Evolutionary conservation across 2,888 invertebrate species (phyloP), one percentile per base, ranked within the genome.

Genomic region (Eupithecia insigniata): DNA sequence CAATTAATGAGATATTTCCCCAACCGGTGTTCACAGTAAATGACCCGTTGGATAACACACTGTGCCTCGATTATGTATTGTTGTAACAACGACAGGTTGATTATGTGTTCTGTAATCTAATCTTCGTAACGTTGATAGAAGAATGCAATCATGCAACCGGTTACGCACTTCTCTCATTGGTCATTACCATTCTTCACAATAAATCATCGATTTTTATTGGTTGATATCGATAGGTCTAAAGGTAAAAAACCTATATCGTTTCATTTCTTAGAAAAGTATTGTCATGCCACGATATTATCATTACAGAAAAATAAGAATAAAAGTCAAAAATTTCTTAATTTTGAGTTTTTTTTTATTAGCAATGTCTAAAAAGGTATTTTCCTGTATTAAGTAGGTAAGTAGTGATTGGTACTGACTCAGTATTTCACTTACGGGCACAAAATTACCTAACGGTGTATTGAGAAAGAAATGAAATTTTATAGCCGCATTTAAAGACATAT

Each of bases 41-140:
- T 76, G 71, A 64, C 65, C 71, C 69, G 66, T 78, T 70, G 51
- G 68, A 74, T 76, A 73, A 76, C 69, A 72, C 68, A 62, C 60
- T 71, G 58, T 60, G 43, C 65, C 74, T 66, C 73, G 81, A 82
- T 83, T 81, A 81, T 32, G 77, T 69, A 72, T 70, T 82, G 80
- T 80, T 75, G 80, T 79, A 86, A 83, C 78, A 77, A 66, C 78
- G 78, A 79, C 80, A 73, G 70, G 78, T 74, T 80, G 71, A 79
- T 83, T 84, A 84, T 80, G 72, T 73, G 22, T 64, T 36, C 51
- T 71, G 75, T 77, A 77, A 78, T 81, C 74, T 79, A 69, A 77
- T 77, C 74, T 76, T 70, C 74, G 75, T 78, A 79, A 81, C 76
- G 6, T 39, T 75, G 60, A 67, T 69, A 69, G 71, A 78, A 78